Evolutionary conservation across 2,888 invertebrate species (phyloP).

Genomic region (Erebia epiphron): DNA sequence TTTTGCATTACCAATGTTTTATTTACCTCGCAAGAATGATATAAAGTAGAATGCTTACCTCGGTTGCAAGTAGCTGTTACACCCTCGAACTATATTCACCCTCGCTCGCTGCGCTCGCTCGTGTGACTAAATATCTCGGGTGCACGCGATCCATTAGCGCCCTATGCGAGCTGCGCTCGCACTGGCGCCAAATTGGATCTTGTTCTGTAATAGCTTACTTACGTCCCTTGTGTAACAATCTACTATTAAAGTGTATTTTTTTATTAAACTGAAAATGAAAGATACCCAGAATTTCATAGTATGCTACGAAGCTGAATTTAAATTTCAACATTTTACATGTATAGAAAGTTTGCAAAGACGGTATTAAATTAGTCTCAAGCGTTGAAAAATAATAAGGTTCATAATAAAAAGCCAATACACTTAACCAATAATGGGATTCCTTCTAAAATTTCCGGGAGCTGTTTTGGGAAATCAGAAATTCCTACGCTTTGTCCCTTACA

Average conservation of each 20-base stretch:
- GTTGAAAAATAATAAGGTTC: not conserved
- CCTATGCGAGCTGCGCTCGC: too few species aligned
- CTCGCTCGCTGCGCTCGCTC: too few species aligned
- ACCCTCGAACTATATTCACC: too few species aligned
- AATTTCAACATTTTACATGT: not conserved
- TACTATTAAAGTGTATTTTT: slow-evolving; percentile 1
- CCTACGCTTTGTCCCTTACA: slow-evolving; percentile 11
- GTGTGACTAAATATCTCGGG: too few species aligned
- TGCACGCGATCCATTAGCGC: too few species aligned
- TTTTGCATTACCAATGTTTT: too few species aligned
- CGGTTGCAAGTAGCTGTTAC: too few species aligned
- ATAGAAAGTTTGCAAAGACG: not conserved
- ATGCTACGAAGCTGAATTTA: not conserved
- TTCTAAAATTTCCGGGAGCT: slow-evolving; percentile 12
- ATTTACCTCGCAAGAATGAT: too few species aligned
- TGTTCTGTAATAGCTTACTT: too few species aligned
- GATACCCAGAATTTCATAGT: not conserved
- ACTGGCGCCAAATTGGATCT: too few species aligned
- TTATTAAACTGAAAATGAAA: not conserved
- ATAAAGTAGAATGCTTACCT: too few species aligned
- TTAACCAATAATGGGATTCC: not conserved
- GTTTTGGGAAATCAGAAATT: slow-evolving; percentile 6
- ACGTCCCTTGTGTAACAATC: too few species aligned
- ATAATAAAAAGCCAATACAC: not conserved
- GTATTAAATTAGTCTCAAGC: not conserved